Base-by-base conservation (phyloP, 2,797 vertebrate species). In the Halcyon badia region DNA sequence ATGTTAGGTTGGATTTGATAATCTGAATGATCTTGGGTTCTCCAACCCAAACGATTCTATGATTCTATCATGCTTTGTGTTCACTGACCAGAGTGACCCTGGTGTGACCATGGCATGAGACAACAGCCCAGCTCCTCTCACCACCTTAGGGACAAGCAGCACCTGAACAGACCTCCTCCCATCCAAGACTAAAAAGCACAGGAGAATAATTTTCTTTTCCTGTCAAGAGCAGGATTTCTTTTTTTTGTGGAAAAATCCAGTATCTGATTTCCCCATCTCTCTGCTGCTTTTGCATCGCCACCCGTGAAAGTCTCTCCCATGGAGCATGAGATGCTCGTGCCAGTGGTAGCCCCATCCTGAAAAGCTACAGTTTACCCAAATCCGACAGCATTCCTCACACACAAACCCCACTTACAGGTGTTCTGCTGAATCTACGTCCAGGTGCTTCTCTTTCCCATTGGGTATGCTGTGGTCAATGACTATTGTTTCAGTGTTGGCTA, bases 401-500 rank as follows among this genome's bases (percentile, higher is more conserved):
- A 72, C 60, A 51, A 49, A 5, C 0, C 41, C 97, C 83, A 99
- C 99, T 99, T 96, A 99, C 99, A 98, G 97, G 19, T 99, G 98
- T 73, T 99, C 99, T 44, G 98, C 94, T 25, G 99, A 98, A 79
- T 99, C 99, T 6, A 98, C 98, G 4, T 99, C 99, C 91, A 98
- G 98, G 35, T 98, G 99, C 81, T 99, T 99, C 91, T 99, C 99
- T 92, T 99, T 99, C 42, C 99, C 99, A 4, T 99, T 98, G 0
- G 99, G 98, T 94, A 99, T 93, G 87, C 97, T 99, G 96, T 99
- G 98, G 96, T 99, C 99, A 83, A 99, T 99, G 9, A 99, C 99
- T 35, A 99, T 99, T 3, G 99, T 99, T 97, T 99, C 99, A 6
- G 99, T 99, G 84, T 99, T 99, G 72, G 99, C 99, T 97, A 99